A percentile compares a stretch with the other conserved stretches of the same genome.
These are phyloP conservation scores for Corythornis vintsioides DNA, from an alignment of 2,113 vertebrate species.

Conservation along the genomic window DNA sequence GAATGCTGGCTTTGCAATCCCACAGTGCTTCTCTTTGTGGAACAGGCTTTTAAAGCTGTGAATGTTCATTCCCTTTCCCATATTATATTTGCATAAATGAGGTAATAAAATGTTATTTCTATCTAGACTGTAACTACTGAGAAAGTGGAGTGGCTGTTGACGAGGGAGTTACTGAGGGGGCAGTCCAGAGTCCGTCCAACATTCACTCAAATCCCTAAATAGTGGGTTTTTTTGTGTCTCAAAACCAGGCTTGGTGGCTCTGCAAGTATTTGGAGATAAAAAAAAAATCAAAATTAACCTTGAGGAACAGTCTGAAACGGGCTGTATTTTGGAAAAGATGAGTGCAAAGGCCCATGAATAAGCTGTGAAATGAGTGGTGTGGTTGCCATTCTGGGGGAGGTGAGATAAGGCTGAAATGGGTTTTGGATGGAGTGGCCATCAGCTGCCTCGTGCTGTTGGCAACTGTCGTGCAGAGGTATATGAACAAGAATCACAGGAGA, in stretches of 20 bases:
- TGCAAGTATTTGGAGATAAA: background rate
- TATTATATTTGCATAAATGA: background rate
- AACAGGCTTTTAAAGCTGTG: background rate
- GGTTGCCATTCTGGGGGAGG: background rate
- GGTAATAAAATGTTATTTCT: constrained; percentile 30
- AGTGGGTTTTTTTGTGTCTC: background rate
- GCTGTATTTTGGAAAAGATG: background rate
- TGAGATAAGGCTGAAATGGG: background rate
- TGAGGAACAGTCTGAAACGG: background rate
- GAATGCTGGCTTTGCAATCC: background rate
- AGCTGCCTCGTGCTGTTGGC: background rate
- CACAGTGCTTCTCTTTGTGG: background rate
- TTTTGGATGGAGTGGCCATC: background rate
- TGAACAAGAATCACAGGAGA: background rate
- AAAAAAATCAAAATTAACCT: constrained; percentile 29
- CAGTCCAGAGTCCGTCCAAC: background rate
- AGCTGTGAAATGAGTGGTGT: background rate
- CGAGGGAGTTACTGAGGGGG: background rate
- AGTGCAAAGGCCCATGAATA: background rate
- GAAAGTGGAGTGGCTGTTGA: background rate
- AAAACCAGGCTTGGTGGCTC: background rate
- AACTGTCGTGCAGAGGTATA: rapidly evolving
- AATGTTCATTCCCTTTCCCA: constrained; percentile 13
- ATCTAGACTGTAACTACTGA: background rate
- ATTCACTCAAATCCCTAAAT: background rate